phyloP scores from a whole-genome alignment of 2,888 invertebrate species.

The Copidosoma aretas region DNA sequence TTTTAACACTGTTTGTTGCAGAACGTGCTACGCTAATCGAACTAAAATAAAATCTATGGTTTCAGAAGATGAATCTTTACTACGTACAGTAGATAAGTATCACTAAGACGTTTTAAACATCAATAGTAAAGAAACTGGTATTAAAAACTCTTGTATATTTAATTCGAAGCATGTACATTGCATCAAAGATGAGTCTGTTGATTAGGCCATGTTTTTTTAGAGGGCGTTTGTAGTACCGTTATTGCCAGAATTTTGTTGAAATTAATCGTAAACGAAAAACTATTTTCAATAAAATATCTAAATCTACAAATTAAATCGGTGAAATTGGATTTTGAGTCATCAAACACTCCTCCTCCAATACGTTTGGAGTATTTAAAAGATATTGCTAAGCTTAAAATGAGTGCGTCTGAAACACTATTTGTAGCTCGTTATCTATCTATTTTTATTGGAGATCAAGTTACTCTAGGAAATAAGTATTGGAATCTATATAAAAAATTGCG shows the following conservation, averaged over 20 bases:
- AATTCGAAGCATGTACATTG: not conserved
- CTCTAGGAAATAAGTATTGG: not conserved
- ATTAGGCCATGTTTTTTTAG: not conserved
- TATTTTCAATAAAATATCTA: not conserved
- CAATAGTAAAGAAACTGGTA: not conserved
- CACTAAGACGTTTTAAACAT: constrained; percentile 3
- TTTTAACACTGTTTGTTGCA: constrained; percentile 14
- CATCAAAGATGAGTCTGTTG: not conserved
- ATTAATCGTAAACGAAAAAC: not conserved
- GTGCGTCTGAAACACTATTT: not conserved
- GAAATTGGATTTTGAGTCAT: not conserved
- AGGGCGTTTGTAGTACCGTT: not conserved
- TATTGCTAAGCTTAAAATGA: not conserved
- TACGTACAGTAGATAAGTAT: constrained; percentile 22
- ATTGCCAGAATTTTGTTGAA: not conserved
- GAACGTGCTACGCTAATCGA: constrained; percentile 26
- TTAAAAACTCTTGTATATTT: constrained; percentile 1
- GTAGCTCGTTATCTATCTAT: not conserved
- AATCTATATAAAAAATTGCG: not conserved
- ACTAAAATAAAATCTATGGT: constrained; percentile 4
- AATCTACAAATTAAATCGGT: not conserved
- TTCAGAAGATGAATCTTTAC: constrained; percentile 14
- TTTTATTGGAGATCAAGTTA: not conserved
- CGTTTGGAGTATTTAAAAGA: not conserved
- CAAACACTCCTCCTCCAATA: not conserved